Conservation (phyloP, 2,888 invertebrate genomes). For the Caradrina clavipalpis region DNA sequence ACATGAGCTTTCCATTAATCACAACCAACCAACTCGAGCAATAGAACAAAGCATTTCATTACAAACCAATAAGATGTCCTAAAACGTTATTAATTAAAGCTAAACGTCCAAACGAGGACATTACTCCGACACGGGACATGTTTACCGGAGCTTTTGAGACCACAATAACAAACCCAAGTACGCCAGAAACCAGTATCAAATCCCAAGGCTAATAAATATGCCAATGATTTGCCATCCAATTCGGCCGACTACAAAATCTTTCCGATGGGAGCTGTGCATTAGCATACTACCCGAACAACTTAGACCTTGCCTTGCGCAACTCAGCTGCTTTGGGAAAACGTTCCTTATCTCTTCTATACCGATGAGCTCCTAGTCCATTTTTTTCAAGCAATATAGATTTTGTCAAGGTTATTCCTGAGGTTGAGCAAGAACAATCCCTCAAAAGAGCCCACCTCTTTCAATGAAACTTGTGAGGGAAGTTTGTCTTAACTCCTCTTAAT, state of each 20-base stretch:
- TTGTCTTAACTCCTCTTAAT: slow-evolving; percentile 83
- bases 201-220: slow-evolving; percentile 88
- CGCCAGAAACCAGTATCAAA: slow-evolving; percentile 71
- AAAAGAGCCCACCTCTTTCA: slow-evolving; percentile 82
- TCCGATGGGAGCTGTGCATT: slow-evolving; percentile 85
- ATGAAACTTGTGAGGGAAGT: slow-evolving; percentile 80
- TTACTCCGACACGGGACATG: slow-evolving; percentile 58
- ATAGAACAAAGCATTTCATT: slow-evolving; percentile 1
- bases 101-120: slow-evolving; percentile 53
- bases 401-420: slow-evolving; percentile 64
- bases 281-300: slow-evolving; percentile 80
- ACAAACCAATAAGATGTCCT: slow-evolving; percentile 2
- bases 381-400: slow-evolving; percentile 52
- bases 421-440: slow-evolving; percentile 80
- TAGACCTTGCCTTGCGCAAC: slow-evolving; percentile 56
- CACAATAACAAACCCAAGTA: slow-evolving; percentile 72
- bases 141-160: slow-evolving; percentile 68
- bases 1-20: neutral
- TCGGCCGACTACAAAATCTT: slow-evolving; percentile 83
- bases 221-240: slow-evolving; percentile 87
- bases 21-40: neutral
- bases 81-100: slow-evolving; percentile 34
- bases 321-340: slow-evolving; percentile 52
- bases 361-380: slow-evolving; percentile 44
- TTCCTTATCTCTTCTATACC: slow-evolving; percentile 38